Evolutionary conservation across 2,797 vertebrate genomes (phyloP).

Genomic region (Pristis pectinata): DNA sequence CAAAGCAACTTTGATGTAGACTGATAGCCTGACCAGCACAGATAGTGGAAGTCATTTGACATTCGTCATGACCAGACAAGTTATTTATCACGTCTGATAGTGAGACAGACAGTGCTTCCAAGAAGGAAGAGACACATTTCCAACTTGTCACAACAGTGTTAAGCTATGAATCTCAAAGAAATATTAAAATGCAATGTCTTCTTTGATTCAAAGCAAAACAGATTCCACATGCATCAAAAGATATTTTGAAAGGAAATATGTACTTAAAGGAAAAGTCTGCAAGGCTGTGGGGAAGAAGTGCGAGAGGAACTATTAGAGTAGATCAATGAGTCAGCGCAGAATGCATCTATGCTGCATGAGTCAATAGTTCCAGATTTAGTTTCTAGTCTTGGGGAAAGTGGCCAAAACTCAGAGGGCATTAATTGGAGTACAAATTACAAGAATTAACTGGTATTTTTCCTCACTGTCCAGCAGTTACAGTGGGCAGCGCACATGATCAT

Average conservation of each 20-base stretch:
- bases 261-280: not conserved
- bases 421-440: not conserved
- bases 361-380: not conserved
- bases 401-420: not conserved
- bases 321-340: not conserved
- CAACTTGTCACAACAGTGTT: not conserved
- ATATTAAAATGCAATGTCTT: not conserved
- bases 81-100: not conserved
- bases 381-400: not conserved
- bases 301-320: not conserved
- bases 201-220: not conserved
- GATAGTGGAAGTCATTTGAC: not conserved
- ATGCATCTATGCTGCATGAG: not conserved
- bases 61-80: not conserved
- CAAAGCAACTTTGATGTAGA: not conserved
- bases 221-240: not conserved
- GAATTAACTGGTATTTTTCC: not conserved
- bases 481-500: too few relatives aligned
- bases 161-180: not conserved
- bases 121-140: not conserved
- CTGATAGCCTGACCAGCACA: not conserved
- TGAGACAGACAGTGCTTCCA: not conserved
- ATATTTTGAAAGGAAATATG: not conserved
- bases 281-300: not conserved
- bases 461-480: too few relatives aligned